Conservation (phyloP, 2,797 vertebrate genomes). For the Dendrocincla fuliginosa region DNA sequence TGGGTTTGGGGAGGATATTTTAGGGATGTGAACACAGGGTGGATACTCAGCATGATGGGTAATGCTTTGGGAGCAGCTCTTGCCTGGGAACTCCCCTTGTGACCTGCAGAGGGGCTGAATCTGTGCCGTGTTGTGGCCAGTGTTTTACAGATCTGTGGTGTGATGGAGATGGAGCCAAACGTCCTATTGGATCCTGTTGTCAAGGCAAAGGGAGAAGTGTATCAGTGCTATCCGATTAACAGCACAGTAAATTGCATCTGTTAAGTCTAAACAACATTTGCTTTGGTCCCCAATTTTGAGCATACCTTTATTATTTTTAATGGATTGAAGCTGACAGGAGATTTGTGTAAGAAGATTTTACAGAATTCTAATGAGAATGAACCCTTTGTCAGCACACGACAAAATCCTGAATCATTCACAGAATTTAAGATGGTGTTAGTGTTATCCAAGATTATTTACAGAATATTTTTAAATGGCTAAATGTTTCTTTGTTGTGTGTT, state of each 20-base stretch:
- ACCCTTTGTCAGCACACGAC: accelerated
- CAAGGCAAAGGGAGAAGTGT: neutral
- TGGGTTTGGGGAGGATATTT: neutral
- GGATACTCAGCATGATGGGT: neutral
- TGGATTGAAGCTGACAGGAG: constrained; percentile 38
- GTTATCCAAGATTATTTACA: constrained; percentile 29
- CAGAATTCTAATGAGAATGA: constrained; percentile 5
- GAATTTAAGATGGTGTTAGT: constrained; percentile 1
- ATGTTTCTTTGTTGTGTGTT: neutral
- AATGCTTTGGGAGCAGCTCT: neutral
- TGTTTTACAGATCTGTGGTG: neutral
- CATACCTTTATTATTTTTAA: constrained; percentile 42
- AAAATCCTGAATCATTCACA: neutral
- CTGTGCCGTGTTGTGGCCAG: neutral
- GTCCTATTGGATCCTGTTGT: neutral
- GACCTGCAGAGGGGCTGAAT: neutral
- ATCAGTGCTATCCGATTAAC: neutral
- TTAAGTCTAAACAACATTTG: constrained; percentile 14
- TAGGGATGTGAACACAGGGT: neutral
- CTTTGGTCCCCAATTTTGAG: constrained; percentile 12
- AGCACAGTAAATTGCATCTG: neutral
- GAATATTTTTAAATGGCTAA: neutral
- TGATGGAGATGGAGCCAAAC: neutral
- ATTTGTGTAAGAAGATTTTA: constrained; percentile 55
- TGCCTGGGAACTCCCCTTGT: neutral